A percentile compares a stretch with the other conserved stretches of the same genome.
phyloP scores from a whole-genome alignment of 2,797 vertebrate genomes.

The Hapalemur alaotrensis region DNA sequence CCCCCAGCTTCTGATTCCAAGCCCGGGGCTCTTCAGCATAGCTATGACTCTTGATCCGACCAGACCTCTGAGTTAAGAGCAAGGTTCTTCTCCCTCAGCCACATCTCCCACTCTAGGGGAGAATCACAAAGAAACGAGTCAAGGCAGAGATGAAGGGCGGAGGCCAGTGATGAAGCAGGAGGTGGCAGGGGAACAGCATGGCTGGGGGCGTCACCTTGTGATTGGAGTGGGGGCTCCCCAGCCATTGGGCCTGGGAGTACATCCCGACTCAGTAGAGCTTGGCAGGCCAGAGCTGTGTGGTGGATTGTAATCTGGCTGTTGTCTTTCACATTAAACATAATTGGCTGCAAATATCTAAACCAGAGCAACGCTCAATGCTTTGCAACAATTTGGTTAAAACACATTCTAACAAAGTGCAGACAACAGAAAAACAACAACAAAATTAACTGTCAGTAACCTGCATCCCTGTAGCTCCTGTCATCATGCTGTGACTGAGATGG shows the following conservation, averaged over 20 bases:
- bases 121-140: background rate
- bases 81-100: background rate
- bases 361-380: slow-evolving; percentile 18
- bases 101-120: background rate
- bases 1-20: background rate
- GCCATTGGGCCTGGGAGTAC: background rate
- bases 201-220: background rate
- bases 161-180: background rate
- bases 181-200: background rate
- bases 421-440: background rate
- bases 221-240: background rate
- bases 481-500: background rate
- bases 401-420: slow-evolving; percentile 30
- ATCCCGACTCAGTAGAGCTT: background rate
- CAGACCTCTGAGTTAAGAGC: background rate
- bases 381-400: slow-evolving; percentile 57
- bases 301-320: background rate
- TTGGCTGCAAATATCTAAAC: slow-evolving; percentile 33
- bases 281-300: background rate
- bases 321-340: slow-evolving; percentile 44
- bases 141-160: background rate
- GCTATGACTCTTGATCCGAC: background rate
- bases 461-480: background rate
- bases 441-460: background rate
- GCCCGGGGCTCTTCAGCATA: background rate